Conservation (phyloP, 2,113 vertebrate genomes). For the Salminus brasiliensis region DNA sequence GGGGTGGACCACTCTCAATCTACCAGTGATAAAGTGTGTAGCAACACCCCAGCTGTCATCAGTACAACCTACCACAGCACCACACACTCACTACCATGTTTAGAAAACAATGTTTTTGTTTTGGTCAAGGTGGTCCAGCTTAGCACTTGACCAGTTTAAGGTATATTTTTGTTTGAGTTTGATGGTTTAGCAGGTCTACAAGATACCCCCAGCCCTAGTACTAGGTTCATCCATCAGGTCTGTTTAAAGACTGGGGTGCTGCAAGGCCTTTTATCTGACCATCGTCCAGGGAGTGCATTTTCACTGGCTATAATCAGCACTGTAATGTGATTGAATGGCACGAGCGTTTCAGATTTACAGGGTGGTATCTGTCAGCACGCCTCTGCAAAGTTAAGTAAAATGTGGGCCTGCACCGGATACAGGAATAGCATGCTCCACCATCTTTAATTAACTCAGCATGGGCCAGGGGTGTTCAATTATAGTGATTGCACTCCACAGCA, state of each 20-base stretch:
- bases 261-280: neutral
- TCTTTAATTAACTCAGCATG: conserved; percentile 62
- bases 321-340: conserved; percentile 3
- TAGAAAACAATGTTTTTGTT: no score
- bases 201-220: neutral
- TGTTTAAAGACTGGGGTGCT: neutral
- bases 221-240: neutral
- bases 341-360: conserved; percentile 33
- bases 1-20: no score
- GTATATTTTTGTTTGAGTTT: no score
- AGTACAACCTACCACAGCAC: no score
- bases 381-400: conserved; percentile 44
- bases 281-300: neutral
- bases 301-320: neutral
- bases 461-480: conserved; percentile 59
- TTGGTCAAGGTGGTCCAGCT: no score
- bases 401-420: conserved; percentile 15
- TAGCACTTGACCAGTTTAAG: no score
- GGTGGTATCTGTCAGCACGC: conserved; percentile 49
- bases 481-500: conserved; percentile 59
- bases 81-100: no score
- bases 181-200: neutral
- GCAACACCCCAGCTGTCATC: no score
- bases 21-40: no score
- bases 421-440: conserved; percentile 7